Evolutionary conservation across 2,113 vertebrate species (phyloP).

Genomic region (Zosterops hypoxanthus): DNA sequence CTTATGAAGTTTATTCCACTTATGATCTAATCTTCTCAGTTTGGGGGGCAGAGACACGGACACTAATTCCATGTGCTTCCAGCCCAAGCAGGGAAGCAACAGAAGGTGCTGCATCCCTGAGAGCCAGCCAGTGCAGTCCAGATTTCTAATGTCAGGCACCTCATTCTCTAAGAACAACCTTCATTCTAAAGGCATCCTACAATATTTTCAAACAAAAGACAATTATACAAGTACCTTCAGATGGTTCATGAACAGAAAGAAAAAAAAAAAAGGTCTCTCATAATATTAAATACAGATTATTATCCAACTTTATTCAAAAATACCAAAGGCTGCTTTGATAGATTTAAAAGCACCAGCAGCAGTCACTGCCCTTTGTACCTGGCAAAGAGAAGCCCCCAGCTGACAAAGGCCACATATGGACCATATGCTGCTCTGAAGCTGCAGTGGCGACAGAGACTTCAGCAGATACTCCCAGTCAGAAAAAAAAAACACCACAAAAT

Average conservation of each 20-base stretch:
- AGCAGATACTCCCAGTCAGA: neutral
- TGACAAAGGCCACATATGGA: neutral
- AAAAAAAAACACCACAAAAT: neutral
- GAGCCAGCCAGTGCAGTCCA: neutral
- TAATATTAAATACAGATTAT: neutral
- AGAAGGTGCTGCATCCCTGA: neutral
- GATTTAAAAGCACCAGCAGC: slow-evolving; percentile 14
- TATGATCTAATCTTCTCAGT: neutral
- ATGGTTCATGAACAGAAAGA: neutral
- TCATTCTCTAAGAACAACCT: neutral
- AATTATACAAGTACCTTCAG: neutral
- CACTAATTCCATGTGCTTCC: neutral
- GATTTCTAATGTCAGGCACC: neutral
- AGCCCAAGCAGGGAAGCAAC: neutral
- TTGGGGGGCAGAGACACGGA: rapidly evolving
- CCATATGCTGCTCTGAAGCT: neutral
- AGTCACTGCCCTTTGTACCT: neutral
- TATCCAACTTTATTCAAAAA: neutral
- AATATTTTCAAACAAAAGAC: neutral
- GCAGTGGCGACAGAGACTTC: neutral
- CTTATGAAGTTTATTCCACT: neutral
- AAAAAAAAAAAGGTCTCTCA: neutral
- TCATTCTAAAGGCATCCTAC: neutral
- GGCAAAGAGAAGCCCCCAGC: neutral
- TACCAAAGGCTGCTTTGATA: slow-evolving; percentile 14